Conservation (phyloP, 2,888 invertebrate genomes). For the Oscheius onirici region DNA sequence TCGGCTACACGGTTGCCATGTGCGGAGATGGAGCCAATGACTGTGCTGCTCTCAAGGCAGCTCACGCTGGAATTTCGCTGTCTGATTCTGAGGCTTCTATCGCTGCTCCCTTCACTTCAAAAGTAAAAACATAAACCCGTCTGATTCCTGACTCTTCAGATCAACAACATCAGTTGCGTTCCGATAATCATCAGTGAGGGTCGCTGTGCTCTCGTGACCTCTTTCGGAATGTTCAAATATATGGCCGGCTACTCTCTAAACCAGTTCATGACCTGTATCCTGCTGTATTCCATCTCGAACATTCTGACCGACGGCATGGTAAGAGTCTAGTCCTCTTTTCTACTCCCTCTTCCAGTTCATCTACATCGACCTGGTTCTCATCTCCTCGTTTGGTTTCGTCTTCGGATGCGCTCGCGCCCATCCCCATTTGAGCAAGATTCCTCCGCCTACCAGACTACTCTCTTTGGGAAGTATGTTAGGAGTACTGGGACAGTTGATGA, state of each 20-base stretch:
- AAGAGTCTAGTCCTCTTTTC: neutral
- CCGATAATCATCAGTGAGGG: slow-evolving; percentile 74
- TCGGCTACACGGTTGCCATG: slow-evolving; percentile 74
- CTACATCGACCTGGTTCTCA: slow-evolving; percentile 75
- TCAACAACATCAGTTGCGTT: slow-evolving; percentile 70
- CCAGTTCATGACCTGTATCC: slow-evolving; percentile 79
- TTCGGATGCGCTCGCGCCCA: slow-evolving; percentile 70
- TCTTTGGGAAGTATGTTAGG: slow-evolving; percentile 80
- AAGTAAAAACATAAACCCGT: slow-evolving; percentile 71
- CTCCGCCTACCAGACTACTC: slow-evolving; percentile 75
- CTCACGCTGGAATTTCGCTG: slow-evolving; percentile 73
- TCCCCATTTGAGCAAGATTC: slow-evolving; percentile 56
- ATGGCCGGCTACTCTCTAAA: slow-evolving; percentile 91
- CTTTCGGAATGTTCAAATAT: slow-evolving; percentile 96
- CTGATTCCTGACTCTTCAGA: slow-evolving; percentile 14
- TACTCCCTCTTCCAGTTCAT: slow-evolving; percentile 73
- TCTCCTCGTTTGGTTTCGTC: slow-evolving; percentile 73
- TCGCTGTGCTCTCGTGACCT: slow-evolving; percentile 90
- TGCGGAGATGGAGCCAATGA: slow-evolving; percentile 75
- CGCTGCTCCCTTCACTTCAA: slow-evolving; percentile 79
- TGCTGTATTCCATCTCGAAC: slow-evolving; percentile 74
- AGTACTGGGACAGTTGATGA: slow-evolving; percentile 79
- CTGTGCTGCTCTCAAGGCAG: slow-evolving; percentile 74
- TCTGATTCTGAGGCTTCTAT: slow-evolving; percentile 77
- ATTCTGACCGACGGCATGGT: slow-evolving; percentile 70